phyloP scores from a whole-genome alignment of 2,113 vertebrate genomes.

The Marmota flaviventris region DNA sequence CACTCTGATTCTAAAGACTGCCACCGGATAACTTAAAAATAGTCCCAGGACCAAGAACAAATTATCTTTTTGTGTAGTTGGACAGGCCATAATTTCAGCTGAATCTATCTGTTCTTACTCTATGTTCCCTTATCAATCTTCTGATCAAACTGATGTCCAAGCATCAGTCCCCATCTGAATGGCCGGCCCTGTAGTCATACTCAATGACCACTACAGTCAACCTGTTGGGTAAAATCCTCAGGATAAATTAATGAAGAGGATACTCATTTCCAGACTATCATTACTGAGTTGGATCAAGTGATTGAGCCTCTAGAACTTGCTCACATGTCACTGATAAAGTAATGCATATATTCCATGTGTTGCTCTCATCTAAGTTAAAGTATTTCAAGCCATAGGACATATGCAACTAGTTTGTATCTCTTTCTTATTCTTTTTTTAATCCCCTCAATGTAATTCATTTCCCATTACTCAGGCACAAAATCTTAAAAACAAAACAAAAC shows the following conservation, averaged over 20 bases:
- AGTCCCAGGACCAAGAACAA: neutral
- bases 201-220: neutral
- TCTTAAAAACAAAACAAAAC: neutral
- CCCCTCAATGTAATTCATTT: neutral
- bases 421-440: neutral
- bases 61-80: neutral
- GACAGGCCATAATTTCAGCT: neutral
- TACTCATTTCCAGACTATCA: neutral
- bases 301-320: neutral
- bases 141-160: neutral
- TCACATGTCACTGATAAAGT: neutral
- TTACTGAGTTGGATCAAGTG: neutral
- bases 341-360: fast-evolving
- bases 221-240: neutral
- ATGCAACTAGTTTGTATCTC: neutral
- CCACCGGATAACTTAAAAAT: neutral
- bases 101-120: neutral
- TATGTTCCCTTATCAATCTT: neutral
- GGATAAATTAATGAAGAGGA: neutral
- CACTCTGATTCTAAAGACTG: neutral
- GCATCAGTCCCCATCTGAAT: neutral
- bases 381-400: neutral
- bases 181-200: neutral
- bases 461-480: neutral
- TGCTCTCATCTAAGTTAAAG: neutral